Conservation (phyloP, 2,797 vertebrate genomes). For the Pantherophis alleghaniensis region DNA sequence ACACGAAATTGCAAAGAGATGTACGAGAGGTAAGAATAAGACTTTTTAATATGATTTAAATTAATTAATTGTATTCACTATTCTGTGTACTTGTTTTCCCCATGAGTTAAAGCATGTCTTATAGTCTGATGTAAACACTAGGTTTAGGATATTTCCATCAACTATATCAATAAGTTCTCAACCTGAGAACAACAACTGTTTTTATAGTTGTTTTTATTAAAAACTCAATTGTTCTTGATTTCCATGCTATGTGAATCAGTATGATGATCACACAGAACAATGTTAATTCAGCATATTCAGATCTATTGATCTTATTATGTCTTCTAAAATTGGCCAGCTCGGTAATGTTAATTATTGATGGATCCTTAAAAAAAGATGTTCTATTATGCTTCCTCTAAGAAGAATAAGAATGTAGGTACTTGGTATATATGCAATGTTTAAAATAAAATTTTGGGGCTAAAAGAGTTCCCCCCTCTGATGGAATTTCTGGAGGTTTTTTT, state of each 20-base stretch:
- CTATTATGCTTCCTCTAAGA: neutral
- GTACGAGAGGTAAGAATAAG: constrained; percentile 84
- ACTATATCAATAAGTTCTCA: neutral
- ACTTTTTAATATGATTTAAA: neutral
- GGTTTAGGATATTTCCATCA: neutral
- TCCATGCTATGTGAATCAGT: neutral
- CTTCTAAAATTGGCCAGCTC: neutral
- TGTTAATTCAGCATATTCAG: neutral
- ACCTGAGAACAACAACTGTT: neutral
- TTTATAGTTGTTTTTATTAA: neutral
- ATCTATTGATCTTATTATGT: neutral
- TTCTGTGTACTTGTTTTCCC: neutral
- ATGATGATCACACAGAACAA: neutral
- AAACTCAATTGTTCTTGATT: neutral
- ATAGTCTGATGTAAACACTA: neutral
- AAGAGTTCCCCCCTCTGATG: neutral
- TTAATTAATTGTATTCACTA: neutral
- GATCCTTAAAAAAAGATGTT: neutral
- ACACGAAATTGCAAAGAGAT: constrained; percentile 90
- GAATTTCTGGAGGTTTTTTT: neutral
- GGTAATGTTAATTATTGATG: neutral
- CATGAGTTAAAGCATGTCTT: neutral
- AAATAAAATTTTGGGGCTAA: neutral
- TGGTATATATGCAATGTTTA: neutral
- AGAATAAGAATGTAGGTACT: neutral